phyloP scores from a whole-genome alignment of 2,113 vertebrate genomes.

The Ginglymostoma cirratum region DNA sequence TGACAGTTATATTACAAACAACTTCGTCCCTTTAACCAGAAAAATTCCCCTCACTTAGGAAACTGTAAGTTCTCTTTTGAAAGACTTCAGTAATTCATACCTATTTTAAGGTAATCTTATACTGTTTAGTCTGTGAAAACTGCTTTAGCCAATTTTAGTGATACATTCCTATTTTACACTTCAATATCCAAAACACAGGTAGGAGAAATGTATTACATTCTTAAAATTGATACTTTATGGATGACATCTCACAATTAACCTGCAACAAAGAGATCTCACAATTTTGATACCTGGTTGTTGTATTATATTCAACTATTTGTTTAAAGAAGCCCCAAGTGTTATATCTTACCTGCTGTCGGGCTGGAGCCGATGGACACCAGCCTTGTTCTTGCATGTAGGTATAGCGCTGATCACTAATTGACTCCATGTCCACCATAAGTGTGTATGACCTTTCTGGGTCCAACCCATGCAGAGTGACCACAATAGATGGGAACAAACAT shows the following conservation, averaged over 20 bases:
- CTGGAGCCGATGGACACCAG: slow-evolving; percentile 32
- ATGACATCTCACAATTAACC: background rate
- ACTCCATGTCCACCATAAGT: slow-evolving; percentile 31
- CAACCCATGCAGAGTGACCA: slow-evolving; percentile 9
- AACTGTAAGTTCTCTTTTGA: background rate
- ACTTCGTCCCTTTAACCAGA: background rate
- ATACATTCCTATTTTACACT: background rate
- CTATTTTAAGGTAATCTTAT: background rate
- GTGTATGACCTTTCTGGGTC: slow-evolving; percentile 30
- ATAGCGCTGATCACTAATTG: slow-evolving; percentile 16
- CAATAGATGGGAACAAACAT: slow-evolving; percentile 29
- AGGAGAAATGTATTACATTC: background rate
- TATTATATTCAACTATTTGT: background rate
- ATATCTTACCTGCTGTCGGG: slow-evolving; percentile 23
- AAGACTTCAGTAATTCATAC: background rate
- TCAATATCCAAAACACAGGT: background rate
- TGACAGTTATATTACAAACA: background rate
- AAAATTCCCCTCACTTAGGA: background rate
- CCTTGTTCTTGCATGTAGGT: slow-evolving; percentile 6
- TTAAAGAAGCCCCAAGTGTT: background rate
- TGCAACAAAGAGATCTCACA: background rate
- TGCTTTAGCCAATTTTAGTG: background rate
- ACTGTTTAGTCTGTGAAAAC: background rate
- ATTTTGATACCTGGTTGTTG: background rate
- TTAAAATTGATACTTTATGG: background rate